Percentiles rank a stretch among this genome's conserved stretches.
Conservation (phyloP, 2,888 invertebrate species). For the Microplitis deprimator region DNA sequence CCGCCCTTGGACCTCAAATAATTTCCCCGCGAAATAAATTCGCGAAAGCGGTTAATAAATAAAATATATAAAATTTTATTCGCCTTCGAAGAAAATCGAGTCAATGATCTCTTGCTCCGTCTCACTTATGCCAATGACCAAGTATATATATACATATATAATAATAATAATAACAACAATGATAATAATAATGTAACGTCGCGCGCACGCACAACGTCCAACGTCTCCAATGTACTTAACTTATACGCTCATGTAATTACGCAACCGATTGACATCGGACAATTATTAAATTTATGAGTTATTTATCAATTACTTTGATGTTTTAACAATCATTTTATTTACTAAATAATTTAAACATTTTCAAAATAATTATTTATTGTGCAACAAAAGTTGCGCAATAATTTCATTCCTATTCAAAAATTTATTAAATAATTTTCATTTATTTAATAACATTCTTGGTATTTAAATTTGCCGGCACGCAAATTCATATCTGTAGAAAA, state of each 20-base stretch:
- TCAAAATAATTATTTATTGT: too few relatives aligned
- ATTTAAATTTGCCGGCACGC: too few relatives aligned
- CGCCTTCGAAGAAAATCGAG: constrained; percentile 42
- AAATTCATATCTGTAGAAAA: too few relatives aligned
- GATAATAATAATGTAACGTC: constrained; percentile 6
- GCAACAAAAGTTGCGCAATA: too few relatives aligned
- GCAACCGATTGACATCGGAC: constrained; percentile 38
- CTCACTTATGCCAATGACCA: constrained; percentile 18
- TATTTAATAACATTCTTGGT: too few relatives aligned
- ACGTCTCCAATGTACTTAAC: constrained; percentile 33
- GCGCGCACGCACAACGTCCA: constrained; percentile 27
- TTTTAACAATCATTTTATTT: background rate
- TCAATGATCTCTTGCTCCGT: constrained; percentile 47
- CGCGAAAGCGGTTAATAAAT: background rate
- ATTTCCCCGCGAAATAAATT: background rate
- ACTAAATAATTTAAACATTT: too few relatives aligned
- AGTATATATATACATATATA: constrained; percentile 8
- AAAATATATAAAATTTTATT: constrained; percentile 9
- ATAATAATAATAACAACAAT: constrained; percentile 28
- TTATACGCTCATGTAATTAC: constrained; percentile 43
- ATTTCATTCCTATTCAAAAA: too few relatives aligned
- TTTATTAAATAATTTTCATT: too few relatives aligned
- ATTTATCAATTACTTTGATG: constrained; percentile 12
- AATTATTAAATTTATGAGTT: constrained; percentile 27
- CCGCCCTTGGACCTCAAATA: background rate